Evolutionary conservation across 2,797 vertebrate species (phyloP).

Genomic region (Enteromius anoplus): DNA sequence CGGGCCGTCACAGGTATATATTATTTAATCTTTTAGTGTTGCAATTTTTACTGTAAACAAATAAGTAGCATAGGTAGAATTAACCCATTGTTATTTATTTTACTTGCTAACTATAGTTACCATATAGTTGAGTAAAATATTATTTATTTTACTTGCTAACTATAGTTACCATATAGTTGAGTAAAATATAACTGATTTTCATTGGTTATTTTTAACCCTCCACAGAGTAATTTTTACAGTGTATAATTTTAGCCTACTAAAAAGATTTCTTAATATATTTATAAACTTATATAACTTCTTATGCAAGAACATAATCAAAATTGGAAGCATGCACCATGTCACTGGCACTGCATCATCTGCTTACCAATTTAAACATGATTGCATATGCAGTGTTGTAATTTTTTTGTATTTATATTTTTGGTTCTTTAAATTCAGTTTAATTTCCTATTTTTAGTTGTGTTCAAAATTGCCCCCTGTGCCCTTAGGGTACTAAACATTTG

Average conservation of each 20-base stretch:
- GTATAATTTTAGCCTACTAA: background rate
- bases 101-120: background rate
- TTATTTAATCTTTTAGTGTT: background rate
- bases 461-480: background rate
- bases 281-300: constrained; percentile 3
- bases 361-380: background rate
- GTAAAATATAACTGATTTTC: background rate
- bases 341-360: background rate
- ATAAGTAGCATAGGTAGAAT: too few relatives aligned
- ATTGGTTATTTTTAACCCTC: background rate
- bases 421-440: background rate
- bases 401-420: background rate
- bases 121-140: background rate
- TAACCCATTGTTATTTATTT: background rate
- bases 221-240: background rate
- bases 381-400: background rate
- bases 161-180: background rate
- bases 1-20: too few relatives aligned
- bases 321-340: background rate
- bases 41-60: too few relatives aligned
- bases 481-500: background rate
- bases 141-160: background rate
- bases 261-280: background rate
- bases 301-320: background rate
- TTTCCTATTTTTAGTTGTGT: background rate